Evolutionary conservation across 2,888 invertebrate species (phyloP), one percentile per base, ranked within the genome.

Genomic region (Hydrotaea cyrtoneurina): DNA sequence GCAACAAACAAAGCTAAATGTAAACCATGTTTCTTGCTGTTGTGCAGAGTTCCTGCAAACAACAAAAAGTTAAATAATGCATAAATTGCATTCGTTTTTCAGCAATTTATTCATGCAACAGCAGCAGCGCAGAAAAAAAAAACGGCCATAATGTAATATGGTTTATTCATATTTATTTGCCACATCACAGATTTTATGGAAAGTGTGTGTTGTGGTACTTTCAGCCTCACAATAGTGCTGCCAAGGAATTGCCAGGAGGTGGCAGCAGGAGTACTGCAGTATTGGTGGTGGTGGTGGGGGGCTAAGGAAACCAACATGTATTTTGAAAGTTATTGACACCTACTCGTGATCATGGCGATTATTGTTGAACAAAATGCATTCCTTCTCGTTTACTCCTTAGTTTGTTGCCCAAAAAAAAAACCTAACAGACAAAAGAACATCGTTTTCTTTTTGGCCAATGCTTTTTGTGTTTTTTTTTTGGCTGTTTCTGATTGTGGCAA

Each of bases 281-380:
- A 23, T 2, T 31, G 31, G 3, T 43, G 15, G 46, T 21, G 69
- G 23, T 43, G 46, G 21, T n/a, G 21, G 46, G 21, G 4, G 21
- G 15, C 43, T 19, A 69, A 39, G 39, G 69, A 23, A 13, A 21
- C 46, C 69, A 82, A 79, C 76, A 80, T 82, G 85, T 80, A 85
- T 79, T 86, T 87, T 86, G 76, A 80, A 85, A 87, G 86, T 83
- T 87, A 86, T 86, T 87, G 86, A 87, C 86, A 87, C 86, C 86
- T 87, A 86, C 86, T 86, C 85, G 86, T 86, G 86, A 85, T 86
- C 85, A 84, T 82, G 86, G 80, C 84, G 86, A 87, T 87, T 85
- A 86, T 86, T 86, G 83, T 83, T 85, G 66, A 85, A 80, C 83
- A 85, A 82, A 82, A 80, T 83, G 80, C 80, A 73, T 83, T 82